Evolutionary conservation across 2,888 invertebrate genomes (phyloP).

Genomic region (Epsilonema sp.): DNA sequence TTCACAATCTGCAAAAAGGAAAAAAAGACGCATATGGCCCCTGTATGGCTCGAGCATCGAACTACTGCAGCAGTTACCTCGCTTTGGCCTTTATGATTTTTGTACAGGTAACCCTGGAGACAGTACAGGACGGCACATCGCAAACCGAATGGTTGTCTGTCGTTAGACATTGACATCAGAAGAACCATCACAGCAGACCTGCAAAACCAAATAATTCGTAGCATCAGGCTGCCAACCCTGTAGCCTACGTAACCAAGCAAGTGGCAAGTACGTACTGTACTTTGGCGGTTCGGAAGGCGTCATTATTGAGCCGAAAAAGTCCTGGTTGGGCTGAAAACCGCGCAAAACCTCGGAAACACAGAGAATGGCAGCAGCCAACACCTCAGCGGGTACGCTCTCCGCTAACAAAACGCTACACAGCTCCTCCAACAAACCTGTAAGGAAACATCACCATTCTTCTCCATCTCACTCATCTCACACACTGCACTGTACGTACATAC

Average conservation of each 20-base stretch:
- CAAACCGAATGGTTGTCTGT: constrained; percentile 71
- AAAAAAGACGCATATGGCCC: not conserved
- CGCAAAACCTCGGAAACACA: constrained; percentile 81
- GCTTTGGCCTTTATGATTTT: constrained; percentile 54
- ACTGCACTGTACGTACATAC: too few species aligned
- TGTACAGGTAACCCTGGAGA: constrained; percentile 81
- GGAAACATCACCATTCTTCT: too few species aligned
- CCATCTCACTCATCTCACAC: too few species aligned
- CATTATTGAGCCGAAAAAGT: constrained; percentile 64
- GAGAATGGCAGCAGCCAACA: constrained; percentile 76
- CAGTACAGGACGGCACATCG: constrained; percentile 90
- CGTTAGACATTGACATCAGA: constrained; percentile 94
- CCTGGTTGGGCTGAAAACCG: constrained; percentile 72
- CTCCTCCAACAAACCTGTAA: constrained; percentile 48
- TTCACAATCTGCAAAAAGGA: constrained; percentile 62
- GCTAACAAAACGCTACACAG: constrained; percentile 81
- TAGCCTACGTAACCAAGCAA: too few species aligned
- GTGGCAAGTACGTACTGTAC: too few species aligned
- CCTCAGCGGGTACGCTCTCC: constrained; percentile 83
- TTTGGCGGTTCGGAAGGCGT: constrained; percentile 35
- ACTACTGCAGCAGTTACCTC: constrained; percentile 11
- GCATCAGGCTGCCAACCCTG: too few species aligned
- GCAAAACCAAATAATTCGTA: too few species aligned
- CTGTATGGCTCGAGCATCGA: not conserved
- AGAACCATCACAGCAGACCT: constrained; percentile 80